These are phyloP conservation scores for Tragelaphus strepsiceros DNA, from an alignment of 2,113 vertebrate genomes.

Conservation along the genomic window DNA sequence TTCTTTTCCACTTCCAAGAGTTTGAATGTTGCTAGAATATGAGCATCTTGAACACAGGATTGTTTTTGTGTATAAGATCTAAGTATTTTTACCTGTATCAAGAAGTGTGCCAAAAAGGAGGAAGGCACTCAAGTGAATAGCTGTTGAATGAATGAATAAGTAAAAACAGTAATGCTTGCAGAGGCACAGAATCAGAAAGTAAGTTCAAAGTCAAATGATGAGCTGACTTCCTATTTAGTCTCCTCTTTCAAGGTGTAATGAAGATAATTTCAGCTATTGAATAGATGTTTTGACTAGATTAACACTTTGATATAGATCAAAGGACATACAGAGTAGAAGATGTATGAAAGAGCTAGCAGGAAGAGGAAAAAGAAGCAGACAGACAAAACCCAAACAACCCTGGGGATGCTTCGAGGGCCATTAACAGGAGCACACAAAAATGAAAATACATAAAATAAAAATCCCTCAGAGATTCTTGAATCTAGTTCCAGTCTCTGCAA, in stretches of 20 bases:
- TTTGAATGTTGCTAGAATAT: neutral
- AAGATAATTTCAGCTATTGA: neutral
- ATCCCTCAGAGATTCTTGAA: neutral
- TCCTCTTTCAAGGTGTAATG: neutral
- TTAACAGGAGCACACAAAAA: constrained; percentile 1
- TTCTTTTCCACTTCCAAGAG: neutral
- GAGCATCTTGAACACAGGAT: neutral
- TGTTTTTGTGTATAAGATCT: neutral
- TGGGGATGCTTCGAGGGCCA: neutral
- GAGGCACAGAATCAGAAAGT: neutral
- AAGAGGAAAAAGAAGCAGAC: neutral
- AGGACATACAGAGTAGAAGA: neutral
- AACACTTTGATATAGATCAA: neutral
- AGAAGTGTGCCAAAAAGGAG: neutral
- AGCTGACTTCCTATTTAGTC: neutral
- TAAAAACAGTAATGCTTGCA: neutral
- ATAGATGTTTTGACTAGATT: neutral
- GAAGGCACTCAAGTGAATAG: neutral
- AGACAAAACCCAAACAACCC: neutral
- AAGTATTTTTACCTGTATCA: neutral
- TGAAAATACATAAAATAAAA: neutral
- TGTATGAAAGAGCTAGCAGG: neutral
- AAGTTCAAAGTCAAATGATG: neutral
- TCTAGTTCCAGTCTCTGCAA: neutral
- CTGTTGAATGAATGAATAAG: neutral